phyloP scores from a whole-genome alignment of 2,888 invertebrate species.

The Ptychoptera contaminata region DNA sequence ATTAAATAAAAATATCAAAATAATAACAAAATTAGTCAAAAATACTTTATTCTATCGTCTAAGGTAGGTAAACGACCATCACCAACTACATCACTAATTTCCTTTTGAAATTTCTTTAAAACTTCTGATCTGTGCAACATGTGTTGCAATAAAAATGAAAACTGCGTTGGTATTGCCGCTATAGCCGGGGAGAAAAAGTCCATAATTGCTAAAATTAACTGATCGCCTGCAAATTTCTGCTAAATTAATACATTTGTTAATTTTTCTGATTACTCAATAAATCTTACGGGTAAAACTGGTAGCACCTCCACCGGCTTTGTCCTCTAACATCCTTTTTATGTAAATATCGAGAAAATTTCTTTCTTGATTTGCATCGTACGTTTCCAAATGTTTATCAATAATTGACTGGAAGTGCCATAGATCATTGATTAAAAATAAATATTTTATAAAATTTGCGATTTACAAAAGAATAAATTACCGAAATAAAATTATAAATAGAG shows the following conservation, averaged over 20 bases:
- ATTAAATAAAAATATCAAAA: slow-evolving; percentile 8
- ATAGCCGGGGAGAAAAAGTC: slow-evolving; percentile 47
- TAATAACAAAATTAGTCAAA: slow-evolving; percentile 7
- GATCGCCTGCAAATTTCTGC: slow-evolving; percentile 35
- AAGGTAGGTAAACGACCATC: slow-evolving; percentile 39
- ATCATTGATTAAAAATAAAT: too few relatives aligned
- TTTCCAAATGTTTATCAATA: slow-evolving; percentile 32
- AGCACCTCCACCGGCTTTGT: slow-evolving; percentile 21
- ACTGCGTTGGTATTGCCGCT: slow-evolving; percentile 33
- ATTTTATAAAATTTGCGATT: too few relatives aligned
- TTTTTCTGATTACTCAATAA: neutral
- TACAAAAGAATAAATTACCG: too few relatives aligned
- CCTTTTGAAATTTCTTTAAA: slow-evolving; percentile 39
- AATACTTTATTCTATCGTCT: slow-evolving; percentile 41
- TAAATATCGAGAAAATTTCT: slow-evolving; percentile 48
- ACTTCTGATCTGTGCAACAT: slow-evolving; percentile 38
- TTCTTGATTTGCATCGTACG: slow-evolving; percentile 30
- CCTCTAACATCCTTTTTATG: slow-evolving; percentile 38
- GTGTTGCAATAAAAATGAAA: slow-evolving; percentile 38
- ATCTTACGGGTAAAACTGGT: slow-evolving; percentile 35
- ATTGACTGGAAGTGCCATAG: slow-evolving; percentile 29
- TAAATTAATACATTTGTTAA: slow-evolving; percentile 12
- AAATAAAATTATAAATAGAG: slow-evolving; percentile 31
- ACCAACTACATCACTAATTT: slow-evolving; percentile 47
- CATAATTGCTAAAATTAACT: slow-evolving; percentile 38